Base-by-base conservation (phyloP, 2,797 vertebrate genomes). In the Enteromius unitaeniatus region DNA sequence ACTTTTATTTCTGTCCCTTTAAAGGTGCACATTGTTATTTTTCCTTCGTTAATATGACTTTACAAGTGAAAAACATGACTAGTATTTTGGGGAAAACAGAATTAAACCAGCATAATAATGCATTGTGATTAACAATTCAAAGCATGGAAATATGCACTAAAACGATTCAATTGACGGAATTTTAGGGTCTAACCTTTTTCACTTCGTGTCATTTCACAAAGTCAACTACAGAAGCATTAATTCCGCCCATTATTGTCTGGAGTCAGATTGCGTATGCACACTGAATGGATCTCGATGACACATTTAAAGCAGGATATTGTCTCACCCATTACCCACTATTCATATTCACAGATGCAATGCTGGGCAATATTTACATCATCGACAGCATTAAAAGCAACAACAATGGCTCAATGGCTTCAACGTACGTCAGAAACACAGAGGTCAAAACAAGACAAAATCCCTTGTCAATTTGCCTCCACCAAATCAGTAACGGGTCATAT, bases 291-390 rank as follows among this genome's bases (percentile, higher is more conserved):
- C 62, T 37, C n/a, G 92, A 91, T 94, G 94, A 95, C 92, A 92
- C 86, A 92, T 95, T 95, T 94, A 94, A 90, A 90, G 88, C 92
- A 92, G 94, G 94, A 95, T 93, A 91, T 86, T 79, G 79, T 85
- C 83, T 85, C 81, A 86, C 80, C 88, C 90, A 89, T 82, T 87
- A 87, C 92, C 80, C 83, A 64, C 91, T 86, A 91, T 93, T 94
- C 91, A 92, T 78, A 92, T 89, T 86, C 89, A 91, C 93, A 93
- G 91, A 92, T 88, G 90, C 87, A 87, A 87, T 31, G 47, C 88
- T 86, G 68, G 86, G 89, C 91, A 75, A 91, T 94, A 95, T 94
- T 95, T 94, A 95, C 91, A 92, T 96, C 95, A 95, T 89, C 94
- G 73, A 91, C 75, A 68, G 89, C 92, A 93, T 94, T 94, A 91